Percentiles rank a stretch among this genome's conserved stretches.
Evolutionary conservation across 2,797 vertebrate genomes (phyloP).

Genomic region (Sebastes alutus): DNA sequence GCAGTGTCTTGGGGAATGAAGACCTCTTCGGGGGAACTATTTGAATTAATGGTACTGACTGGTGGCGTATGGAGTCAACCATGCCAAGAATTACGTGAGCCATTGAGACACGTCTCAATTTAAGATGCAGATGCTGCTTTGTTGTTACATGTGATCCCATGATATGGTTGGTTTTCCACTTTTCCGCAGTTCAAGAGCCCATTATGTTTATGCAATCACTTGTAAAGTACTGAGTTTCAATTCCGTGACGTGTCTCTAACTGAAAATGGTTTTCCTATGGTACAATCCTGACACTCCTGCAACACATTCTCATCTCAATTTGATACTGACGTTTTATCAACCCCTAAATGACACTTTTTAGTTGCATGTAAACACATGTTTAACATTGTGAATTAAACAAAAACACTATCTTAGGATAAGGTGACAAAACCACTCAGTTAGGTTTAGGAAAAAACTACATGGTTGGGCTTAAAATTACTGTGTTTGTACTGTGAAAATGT

Average conservation of each 20-base stretch:
- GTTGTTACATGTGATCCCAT: neutral
- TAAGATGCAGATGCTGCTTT: neutral
- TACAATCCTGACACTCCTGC: neutral
- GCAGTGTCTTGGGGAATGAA: conserved; percentile 40
- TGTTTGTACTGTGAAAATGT: too few species aligned
- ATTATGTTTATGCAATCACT: neutral
- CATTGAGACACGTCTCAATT: neutral
- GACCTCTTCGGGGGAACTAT: conserved; percentile 39
- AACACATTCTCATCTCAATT: neutral
- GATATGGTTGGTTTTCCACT: conserved; percentile 17
- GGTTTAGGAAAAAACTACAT: too few species aligned
- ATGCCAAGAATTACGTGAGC: conserved; percentile 30
- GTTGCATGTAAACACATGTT: neutral
- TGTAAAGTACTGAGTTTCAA: neutral
- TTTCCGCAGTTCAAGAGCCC: neutral
- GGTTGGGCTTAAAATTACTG: too few species aligned
- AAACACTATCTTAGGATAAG: neutral
- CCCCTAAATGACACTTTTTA: neutral
- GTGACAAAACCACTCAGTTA: neutral
- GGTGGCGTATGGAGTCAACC: conserved; percentile 6
- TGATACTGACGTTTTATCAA: neutral
- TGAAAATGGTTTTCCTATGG: neutral
- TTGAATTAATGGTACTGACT: conserved; percentile 44
- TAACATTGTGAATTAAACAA: neutral
- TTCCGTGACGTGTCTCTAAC: neutral